Evolutionary conservation across 2,113 vertebrate species (phyloP).

Genomic region (Zingel zingel): DNA sequence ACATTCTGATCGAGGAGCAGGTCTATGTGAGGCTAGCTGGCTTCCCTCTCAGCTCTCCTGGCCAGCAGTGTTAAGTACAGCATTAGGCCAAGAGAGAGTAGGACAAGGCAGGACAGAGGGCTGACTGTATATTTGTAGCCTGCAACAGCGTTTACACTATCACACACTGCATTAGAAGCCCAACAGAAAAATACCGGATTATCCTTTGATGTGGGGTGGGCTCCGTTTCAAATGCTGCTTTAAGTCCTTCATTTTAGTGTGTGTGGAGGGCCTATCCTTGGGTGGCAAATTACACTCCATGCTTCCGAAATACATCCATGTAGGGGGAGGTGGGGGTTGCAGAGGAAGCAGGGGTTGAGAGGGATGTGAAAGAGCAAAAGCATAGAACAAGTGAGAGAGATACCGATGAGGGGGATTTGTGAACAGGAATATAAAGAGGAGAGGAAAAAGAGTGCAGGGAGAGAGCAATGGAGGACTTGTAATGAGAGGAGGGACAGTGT

Average conservation of each 20-base stretch:
- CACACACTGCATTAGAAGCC: conserved; percentile 74
- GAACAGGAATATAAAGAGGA: conserved; percentile 45
- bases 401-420: conserved; percentile 36
- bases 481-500: conserved; percentile 29
- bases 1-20: conserved; percentile 50
- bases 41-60: conserved; percentile 35
- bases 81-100: conserved; percentile 41
- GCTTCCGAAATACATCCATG: conserved; percentile 63
- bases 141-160: conserved; percentile 66
- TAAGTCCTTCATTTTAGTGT: conserved; percentile 75
- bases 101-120: conserved; percentile 33
- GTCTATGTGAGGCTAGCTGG: conserved; percentile 42
- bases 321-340: conserved; percentile 27
- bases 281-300: conserved; percentile 74
- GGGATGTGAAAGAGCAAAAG: conserved; percentile 41
- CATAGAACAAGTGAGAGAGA: conserved; percentile 58
- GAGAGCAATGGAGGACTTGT: conserved; percentile 39
- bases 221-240: conserved; percentile 80
- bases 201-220: conserved; percentile 82
- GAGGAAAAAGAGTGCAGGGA: conserved; percentile 40
- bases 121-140: conserved; percentile 68
- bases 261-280: conserved; percentile 68
- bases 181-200: conserved; percentile 79
- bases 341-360: conserved; percentile 45
- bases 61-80: conserved; percentile 31